Evolutionary conservation across 1,140 invertebrate species (phyloP).

Genomic region (Diploscapter pachys): DNA sequence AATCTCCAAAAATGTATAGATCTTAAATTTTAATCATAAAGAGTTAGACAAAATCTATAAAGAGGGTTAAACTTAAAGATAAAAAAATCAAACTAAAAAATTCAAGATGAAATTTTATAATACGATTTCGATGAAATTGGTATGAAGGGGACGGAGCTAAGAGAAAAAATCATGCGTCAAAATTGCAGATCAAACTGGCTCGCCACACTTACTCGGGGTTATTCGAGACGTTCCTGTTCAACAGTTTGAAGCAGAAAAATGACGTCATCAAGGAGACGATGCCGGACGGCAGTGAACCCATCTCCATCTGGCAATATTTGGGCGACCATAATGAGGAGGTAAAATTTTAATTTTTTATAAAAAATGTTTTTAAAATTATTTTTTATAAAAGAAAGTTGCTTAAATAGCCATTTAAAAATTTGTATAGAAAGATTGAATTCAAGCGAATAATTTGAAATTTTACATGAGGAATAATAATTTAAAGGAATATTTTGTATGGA

Average conservation of each 20-base stretch:
- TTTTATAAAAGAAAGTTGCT: too few species aligned
- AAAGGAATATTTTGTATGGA: too few species aligned
- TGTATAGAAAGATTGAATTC: background rate
- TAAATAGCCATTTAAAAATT: background rate
- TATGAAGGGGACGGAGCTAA: background rate
- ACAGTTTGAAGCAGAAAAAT: slow-evolving; percentile 61
- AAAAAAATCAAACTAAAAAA: slow-evolving; percentile 9
- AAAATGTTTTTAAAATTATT: background rate
- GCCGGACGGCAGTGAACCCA: background rate
- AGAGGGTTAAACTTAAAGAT: background rate
- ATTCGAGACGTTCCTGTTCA: slow-evolving; percentile 94
- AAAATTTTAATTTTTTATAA: background rate
- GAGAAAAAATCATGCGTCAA: background rate
- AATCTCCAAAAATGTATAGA: too few species aligned
- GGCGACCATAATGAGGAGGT: slow-evolving; percentile 29
- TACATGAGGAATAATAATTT: background rate
- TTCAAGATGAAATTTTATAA: background rate
- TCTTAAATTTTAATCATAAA: too few species aligned
- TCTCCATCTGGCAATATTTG: slow-evolving; percentile 25
- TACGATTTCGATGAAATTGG: background rate
- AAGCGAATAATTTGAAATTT: background rate
- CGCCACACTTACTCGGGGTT: slow-evolving; percentile 91
- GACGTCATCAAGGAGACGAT: slow-evolving; percentile 11
- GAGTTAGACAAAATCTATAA: background rate
- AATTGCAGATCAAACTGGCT: slow-evolving; percentile 80